These are phyloP conservation scores for Corydoras sp. DNA, from an alignment of 2,113 vertebrate genomes.

Conservation along the genomic window DNA sequence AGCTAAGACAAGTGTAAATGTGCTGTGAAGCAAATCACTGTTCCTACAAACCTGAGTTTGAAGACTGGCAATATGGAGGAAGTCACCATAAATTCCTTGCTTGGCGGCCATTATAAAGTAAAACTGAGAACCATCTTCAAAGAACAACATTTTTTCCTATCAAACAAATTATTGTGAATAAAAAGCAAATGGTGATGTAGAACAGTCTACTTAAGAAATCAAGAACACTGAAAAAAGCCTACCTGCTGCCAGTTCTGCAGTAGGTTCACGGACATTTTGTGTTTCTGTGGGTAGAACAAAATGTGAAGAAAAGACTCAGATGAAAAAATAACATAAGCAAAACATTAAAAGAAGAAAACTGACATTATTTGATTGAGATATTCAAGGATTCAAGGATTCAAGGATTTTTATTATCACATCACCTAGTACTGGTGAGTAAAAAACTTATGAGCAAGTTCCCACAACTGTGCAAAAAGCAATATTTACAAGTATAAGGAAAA, in stretches of 20 bases:
- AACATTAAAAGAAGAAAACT: background rate
- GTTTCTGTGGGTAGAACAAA: slow-evolving; percentile 57
- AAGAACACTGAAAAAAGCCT: slow-evolving; percentile 10
- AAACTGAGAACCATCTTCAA: slow-evolving; percentile 60
- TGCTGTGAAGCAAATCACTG: background rate
- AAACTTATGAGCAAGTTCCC: too few species aligned
- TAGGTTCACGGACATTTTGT: slow-evolving; percentile 65
- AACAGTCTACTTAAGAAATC: too few species aligned
- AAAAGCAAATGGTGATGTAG: background rate
- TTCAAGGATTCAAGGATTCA: too few species aligned
- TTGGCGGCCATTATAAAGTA: slow-evolving; percentile 70
- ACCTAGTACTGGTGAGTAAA: too few species aligned
- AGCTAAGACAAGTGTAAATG: background rate
- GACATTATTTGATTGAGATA: too few species aligned
- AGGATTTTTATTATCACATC: too few species aligned
- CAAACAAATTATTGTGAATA: slow-evolving; percentile 24
- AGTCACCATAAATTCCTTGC: slow-evolving; percentile 73
- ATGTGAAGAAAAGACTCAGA: slow-evolving; percentile 17
- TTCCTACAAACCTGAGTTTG: background rate
- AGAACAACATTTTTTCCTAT: slow-evolving; percentile 69
- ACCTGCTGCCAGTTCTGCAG: slow-evolving; percentile 71
- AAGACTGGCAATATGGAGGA: slow-evolving; percentile 62
- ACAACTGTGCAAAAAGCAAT: too few species aligned
- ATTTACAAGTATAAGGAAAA: too few species aligned
- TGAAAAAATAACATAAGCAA: slow-evolving; percentile 8